phyloP scores from a whole-genome alignment of 2,113 vertebrate species.

The Petroica traversi region DNA sequence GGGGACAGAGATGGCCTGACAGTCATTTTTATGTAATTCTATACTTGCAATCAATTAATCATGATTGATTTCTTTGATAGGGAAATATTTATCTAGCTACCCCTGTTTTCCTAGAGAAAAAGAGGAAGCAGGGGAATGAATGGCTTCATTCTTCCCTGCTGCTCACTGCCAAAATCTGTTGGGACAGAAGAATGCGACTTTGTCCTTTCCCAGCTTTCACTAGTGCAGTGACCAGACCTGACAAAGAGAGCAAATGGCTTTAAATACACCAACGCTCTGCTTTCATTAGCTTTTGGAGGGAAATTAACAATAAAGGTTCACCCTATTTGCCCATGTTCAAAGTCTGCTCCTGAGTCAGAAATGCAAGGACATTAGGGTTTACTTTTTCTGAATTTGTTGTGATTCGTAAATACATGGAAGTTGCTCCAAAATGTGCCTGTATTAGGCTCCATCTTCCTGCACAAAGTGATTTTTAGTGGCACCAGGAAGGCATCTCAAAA shows the following conservation, averaged over 20 bases:
- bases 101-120: neutral
- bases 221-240: neutral
- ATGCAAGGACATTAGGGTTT: neutral
- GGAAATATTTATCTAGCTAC: conserved; percentile 10
- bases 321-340: neutral
- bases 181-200: conserved; percentile 1
- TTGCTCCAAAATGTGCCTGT: neutral
- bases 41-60: neutral
- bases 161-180: conserved; percentile 28
- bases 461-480: neutral
- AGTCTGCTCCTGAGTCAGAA: neutral
- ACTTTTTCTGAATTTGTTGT: neutral
- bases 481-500: neutral
- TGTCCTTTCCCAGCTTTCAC: conserved; percentile 19
- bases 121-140: neutral
- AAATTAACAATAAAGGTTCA: neutral
- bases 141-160: conserved; percentile 24
- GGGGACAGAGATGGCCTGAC: neutral
- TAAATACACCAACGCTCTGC: neutral
- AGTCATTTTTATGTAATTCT: neutral
- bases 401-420: neutral
- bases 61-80: neutral
- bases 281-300: conserved; percentile 31
- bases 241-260: conserved; percentile 39
- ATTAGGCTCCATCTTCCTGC: neutral